phyloP scores from a whole-genome alignment of 2,797 vertebrate genomes.

The Trematomus bernacchii region DNA sequence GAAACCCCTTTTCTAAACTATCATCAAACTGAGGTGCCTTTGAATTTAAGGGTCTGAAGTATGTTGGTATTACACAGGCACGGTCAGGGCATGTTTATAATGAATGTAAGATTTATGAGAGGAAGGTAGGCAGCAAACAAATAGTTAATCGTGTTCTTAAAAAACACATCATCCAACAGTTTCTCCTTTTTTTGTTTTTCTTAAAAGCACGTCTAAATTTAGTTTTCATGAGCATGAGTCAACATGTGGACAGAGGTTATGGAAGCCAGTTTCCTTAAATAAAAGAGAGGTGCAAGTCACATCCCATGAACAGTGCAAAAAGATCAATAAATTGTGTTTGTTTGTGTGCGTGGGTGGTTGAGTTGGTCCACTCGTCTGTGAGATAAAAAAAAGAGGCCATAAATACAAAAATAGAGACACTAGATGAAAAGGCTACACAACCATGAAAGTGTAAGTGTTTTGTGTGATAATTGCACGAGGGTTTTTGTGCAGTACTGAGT shows the following conservation, averaged over 20 bases:
- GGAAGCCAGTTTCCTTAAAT: constrained; percentile 65
- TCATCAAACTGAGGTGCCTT: constrained; percentile 13
- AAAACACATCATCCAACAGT: not conserved
- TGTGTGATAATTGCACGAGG: constrained; percentile 42
- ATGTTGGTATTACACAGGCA: constrained; percentile 31
- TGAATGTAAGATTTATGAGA: constrained; percentile 20
- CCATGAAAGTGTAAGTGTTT: constrained; percentile 51
- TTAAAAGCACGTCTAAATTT: constrained; percentile 59
- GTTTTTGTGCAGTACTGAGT: constrained; percentile 69
- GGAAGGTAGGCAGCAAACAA: constrained; percentile 31
- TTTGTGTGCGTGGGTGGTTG: constrained; percentile 63
- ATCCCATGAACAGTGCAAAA: constrained; percentile 56
- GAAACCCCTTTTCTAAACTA: constrained; percentile 46
- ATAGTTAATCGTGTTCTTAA: constrained; percentile 14
- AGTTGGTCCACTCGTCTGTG: constrained; percentile 40
- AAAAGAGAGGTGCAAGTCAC: constrained; percentile 61
- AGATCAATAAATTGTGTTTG: constrained; percentile 77
- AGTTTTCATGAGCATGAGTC: constrained; percentile 58
- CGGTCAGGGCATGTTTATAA: constrained; percentile 4
- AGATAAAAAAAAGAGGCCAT: constrained; percentile 43
- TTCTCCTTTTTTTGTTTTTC: constrained; percentile 45
- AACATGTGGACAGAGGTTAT: constrained; percentile 61
- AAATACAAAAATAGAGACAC: constrained; percentile 54
- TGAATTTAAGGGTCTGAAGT: constrained; percentile 11
- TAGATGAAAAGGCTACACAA: constrained; percentile 56